phyloP scores from a whole-genome alignment of 2,888 invertebrate species.

The Eupsilia transversa region DNA sequence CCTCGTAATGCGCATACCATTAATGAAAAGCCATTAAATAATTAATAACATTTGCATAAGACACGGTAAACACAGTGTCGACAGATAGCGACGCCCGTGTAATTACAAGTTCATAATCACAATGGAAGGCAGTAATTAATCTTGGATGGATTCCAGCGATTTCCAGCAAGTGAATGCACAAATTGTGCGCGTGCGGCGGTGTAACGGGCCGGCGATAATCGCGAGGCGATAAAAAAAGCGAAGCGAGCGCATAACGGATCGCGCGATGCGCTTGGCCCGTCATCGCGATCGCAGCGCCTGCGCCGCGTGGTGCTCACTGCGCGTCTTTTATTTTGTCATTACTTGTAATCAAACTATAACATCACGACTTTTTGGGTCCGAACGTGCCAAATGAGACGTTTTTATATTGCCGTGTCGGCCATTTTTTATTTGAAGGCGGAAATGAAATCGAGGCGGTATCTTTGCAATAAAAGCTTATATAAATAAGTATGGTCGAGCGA shows the following conservation, averaged over 20 bases:
- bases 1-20: constrained; percentile 38
- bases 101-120: constrained; percentile 65
- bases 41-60: constrained; percentile 58
- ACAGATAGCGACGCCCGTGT: constrained; percentile 58
- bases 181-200: constrained; percentile 81
- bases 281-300: constrained; percentile 75
- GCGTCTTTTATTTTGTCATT: constrained; percentile 63
- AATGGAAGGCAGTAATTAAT: constrained; percentile 72
- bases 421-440: constrained; percentile 44
- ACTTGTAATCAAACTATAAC: constrained; percentile 57
- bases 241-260: constrained; percentile 84
- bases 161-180: constrained; percentile 72
- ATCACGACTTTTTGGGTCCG: constrained; percentile 54
- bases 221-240: constrained; percentile 82
- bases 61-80: constrained; percentile 51
- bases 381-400: constrained; percentile 43
- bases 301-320: constrained; percentile 37
- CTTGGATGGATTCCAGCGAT: constrained; percentile 75
- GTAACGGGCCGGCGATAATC: constrained; percentile 86
- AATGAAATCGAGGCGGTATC: constrained; percentile 27
- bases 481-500: constrained; percentile 4
- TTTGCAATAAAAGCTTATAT: constrained; percentile 25
- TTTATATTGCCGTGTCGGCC: constrained; percentile 23
- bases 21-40: constrained; percentile 54
- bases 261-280: constrained; percentile 84